phyloP scores from a whole-genome alignment of 2,797 vertebrate genomes.

The Brachymystax lenok region DNA sequence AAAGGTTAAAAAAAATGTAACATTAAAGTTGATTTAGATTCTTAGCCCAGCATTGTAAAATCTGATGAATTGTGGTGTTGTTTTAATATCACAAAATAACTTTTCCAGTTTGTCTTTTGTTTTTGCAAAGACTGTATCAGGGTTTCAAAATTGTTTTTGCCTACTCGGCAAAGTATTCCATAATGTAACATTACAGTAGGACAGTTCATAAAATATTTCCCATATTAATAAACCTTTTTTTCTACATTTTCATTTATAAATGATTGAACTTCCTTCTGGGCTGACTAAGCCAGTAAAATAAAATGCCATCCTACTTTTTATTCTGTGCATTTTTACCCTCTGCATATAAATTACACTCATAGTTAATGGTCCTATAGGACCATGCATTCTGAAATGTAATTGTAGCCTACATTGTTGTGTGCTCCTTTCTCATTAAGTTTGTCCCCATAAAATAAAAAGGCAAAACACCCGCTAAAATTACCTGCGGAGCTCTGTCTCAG shows the following conservation, averaged over 20 bases:
- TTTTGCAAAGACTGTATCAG: neutral
- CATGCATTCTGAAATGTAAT: neutral
- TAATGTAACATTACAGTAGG: neutral
- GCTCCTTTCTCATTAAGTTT: constrained; percentile 2
- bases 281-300: neutral
- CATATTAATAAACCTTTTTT: neutral
- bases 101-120: neutral
- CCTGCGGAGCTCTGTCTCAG: constrained; percentile 15
- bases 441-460: constrained; percentile 14
- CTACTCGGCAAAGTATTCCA: neutral
- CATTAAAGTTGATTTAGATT: neutral
- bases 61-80: neutral
- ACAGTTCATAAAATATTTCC: neutral
- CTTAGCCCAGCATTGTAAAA: neutral
- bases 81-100: neutral
- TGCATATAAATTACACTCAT: neutral
- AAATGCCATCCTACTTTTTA: neutral
- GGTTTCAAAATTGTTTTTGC: too few species aligned
- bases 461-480: constrained; percentile 16
- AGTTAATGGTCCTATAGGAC: neutral
- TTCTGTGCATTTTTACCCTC: neutral
- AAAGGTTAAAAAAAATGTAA: neutral
- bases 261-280: neutral
- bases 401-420: neutral
- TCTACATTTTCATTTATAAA: neutral